Conservation (phyloP, 2,797 vertebrate genomes). For the Tolypeutes matacus region DNA sequence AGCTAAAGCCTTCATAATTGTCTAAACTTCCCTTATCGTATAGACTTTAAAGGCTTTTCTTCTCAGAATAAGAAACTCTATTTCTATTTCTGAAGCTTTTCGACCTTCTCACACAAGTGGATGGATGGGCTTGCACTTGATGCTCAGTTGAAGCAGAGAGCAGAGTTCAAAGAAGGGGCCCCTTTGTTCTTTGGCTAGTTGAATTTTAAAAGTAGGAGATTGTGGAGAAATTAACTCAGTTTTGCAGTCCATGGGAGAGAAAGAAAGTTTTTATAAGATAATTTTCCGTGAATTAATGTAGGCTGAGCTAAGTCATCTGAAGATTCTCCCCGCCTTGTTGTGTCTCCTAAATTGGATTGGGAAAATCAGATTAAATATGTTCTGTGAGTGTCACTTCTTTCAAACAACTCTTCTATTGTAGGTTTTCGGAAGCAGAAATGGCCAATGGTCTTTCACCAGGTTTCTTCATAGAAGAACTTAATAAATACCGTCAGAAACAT, state of each 20-base stretch:
- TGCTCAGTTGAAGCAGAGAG: background rate
- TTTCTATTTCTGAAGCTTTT: background rate
- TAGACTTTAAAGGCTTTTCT: background rate
- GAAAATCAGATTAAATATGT: background rate
- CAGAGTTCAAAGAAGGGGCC: background rate
- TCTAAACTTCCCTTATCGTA: background rate
- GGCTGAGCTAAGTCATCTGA: background rate
- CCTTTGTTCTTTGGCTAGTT: background rate
- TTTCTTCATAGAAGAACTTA: constrained; percentile 69
- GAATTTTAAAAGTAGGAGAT: constrained; percentile 51
- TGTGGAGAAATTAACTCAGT: constrained; percentile 1
- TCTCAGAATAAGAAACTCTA: constrained; percentile 27
- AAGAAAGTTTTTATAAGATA: background rate
- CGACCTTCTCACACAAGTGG: background rate
- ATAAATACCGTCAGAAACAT: constrained; percentile 75
- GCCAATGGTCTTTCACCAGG: background rate
- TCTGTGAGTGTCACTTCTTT: background rate
- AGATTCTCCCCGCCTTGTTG: background rate
- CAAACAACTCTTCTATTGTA: constrained; percentile 57
- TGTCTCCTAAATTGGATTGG: background rate
- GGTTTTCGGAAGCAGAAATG: constrained; percentile 68
- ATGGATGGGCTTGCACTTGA: background rate
- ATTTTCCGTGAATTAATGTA: background rate
- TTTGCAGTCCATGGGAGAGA: background rate
- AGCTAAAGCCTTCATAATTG: background rate